phyloP scores from a whole-genome alignment of 2,888 invertebrate genomes.

The Dicycla oo region DNA sequence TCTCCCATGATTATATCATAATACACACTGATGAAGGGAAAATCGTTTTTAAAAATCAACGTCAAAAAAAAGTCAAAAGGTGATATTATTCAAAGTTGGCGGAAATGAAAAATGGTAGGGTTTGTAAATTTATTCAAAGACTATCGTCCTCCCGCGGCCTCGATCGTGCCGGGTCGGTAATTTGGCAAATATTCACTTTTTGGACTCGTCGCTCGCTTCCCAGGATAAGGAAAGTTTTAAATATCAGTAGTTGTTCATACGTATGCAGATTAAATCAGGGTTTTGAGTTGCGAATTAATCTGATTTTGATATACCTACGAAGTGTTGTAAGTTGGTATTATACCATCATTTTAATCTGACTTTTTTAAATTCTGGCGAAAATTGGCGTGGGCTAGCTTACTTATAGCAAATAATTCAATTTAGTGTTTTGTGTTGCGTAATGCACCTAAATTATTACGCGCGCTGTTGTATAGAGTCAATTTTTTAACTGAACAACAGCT shows the following conservation, averaged over 20 bases:
- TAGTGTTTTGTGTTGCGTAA: too few species aligned
- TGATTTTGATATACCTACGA: neutral
- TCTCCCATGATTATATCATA: too few species aligned
- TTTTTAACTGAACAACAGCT: too few species aligned
- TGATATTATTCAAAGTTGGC: conserved; percentile 41
- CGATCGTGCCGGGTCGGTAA: conserved; percentile 51
- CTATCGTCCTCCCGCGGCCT: conserved; percentile 23
- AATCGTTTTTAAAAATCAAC: conserved; percentile 16
- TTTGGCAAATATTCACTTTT: conserved; percentile 53
- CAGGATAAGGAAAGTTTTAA: conserved; percentile 18
- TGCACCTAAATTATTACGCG: too few species aligned
- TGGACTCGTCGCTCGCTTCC: neutral
- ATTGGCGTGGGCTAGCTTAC: too few species aligned
- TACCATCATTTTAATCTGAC: neutral
- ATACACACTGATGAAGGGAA: conserved; percentile 9
- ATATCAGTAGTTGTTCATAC: conserved; percentile 18
- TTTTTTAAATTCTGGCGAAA: too few species aligned
- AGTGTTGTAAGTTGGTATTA: neutral
- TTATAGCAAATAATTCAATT: too few species aligned
- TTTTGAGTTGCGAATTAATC: neutral
- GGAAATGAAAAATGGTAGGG: conserved; percentile 58
- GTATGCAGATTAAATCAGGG: neutral
- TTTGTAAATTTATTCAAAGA: conserved; percentile 52
- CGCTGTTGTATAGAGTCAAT: too few species aligned
- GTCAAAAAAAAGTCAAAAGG: conserved; percentile 23